Conservation (phyloP, 1,140 invertebrate genomes). For the Leucophenga varia region DNA sequence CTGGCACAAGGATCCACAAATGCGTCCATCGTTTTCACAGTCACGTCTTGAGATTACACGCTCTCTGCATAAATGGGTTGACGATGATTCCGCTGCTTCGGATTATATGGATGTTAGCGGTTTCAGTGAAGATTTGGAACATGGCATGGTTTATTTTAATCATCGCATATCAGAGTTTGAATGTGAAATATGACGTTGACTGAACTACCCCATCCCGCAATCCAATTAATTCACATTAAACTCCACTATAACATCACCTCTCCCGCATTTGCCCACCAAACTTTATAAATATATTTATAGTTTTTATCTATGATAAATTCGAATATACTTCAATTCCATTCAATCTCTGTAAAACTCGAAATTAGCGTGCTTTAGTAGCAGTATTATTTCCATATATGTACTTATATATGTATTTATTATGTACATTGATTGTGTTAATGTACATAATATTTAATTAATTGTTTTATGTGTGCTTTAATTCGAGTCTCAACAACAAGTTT, state of each 20-base stretch:
- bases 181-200: slow-evolving; percentile 62
- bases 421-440: no score
- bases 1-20: slow-evolving; percentile 74
- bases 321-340: slow-evolving; percentile 9
- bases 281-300: no score
- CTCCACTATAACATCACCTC: no score
- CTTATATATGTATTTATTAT: neutral
- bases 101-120: slow-evolving; percentile 78
- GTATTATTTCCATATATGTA: no score
- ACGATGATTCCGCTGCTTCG: slow-evolving; percentile 69
- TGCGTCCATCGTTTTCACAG: slow-evolving; percentile 70
- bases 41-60: slow-evolving; percentile 68
- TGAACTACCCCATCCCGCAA: slow-evolving; percentile 25
- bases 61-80: slow-evolving; percentile 56
- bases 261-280: no score
- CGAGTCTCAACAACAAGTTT: slow-evolving; percentile 21
- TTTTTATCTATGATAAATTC: no score
- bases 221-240: no score
- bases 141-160: slow-evolving; percentile 55
- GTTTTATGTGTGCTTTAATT: no score
- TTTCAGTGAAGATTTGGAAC: slow-evolving; percentile 68
- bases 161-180: slow-evolving; percentile 63
- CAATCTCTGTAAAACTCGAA: slow-evolving; percentile 2
- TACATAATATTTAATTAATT: no score
- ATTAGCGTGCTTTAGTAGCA: slow-evolving; percentile 41